Conservation (phyloP, 2,888 invertebrate species). For the Tridacna crocea region DNA sequence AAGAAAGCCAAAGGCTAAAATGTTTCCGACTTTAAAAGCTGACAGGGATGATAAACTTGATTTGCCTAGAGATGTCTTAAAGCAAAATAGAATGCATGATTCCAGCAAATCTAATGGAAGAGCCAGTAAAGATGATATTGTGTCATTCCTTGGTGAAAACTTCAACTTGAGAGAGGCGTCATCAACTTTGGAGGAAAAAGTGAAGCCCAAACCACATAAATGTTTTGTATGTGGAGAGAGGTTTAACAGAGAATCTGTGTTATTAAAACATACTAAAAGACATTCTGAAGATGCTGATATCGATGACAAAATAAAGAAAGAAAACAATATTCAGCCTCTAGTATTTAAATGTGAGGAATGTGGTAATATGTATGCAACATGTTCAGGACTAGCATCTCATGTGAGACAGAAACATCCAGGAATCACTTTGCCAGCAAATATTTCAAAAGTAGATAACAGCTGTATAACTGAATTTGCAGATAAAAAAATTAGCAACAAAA, state of each 20-base stretch:
- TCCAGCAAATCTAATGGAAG: too few relatives aligned
- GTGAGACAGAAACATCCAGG: conserved; percentile 39
- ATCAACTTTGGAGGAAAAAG: conserved; percentile 18
- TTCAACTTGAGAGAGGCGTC: conserved; percentile 40
- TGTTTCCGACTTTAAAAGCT: too few relatives aligned
- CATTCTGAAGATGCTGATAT: background rate
- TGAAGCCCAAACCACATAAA: conserved; percentile 38
- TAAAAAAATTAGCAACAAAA: conserved; percentile 22
- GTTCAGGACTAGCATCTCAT: conserved; percentile 39
- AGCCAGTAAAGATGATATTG: conserved; percentile 20
- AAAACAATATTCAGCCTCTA: background rate
- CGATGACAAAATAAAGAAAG: conserved; percentile 8
- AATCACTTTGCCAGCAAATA: background rate
- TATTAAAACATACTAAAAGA: conserved; percentile 35
- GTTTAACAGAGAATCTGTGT: conserved; percentile 34
- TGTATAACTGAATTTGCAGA: conserved; percentile 20
- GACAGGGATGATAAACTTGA: too few relatives aligned
- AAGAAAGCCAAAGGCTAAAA: too few relatives aligned
- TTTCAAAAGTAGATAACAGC: conserved; percentile 3
- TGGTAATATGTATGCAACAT: conserved; percentile 51
- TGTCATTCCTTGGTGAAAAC: conserved; percentile 38
- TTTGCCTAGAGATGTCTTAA: too few relatives aligned
- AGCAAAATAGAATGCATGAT: too few relatives aligned
- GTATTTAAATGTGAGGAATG: conserved; percentile 32
- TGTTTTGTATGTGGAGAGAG: conserved; percentile 36